Base-by-base conservation (phyloP, 2,888 invertebrate species). In the Brachynemurus nebulosus region DNA sequence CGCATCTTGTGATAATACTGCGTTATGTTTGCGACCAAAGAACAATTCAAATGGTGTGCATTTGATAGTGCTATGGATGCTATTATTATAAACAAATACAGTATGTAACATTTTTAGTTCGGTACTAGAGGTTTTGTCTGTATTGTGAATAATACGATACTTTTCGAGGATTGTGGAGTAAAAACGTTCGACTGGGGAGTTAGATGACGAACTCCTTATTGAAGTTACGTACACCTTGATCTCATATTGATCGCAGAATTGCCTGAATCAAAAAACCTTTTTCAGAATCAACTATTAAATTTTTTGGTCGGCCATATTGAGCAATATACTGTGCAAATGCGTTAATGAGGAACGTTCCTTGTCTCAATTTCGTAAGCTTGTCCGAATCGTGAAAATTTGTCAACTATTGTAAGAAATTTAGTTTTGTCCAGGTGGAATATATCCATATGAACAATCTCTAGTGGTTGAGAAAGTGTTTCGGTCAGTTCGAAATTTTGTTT, bases 361-460 rank as follows among this genome's bases (percentile, higher is more conserved):
- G 36, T 6, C 4, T 16, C 17, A 6, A 48, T 19, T 20, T 16
- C 16, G 33, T 50, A 50, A 9, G 50, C 50, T 45, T 52, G 48
- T 3, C 42, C 48, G 35, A 48, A 53, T 48, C 51, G 51, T 5
- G 47, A 51, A 44, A 51, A 53, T 19, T 39, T 45, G 40, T 52
- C 51, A 14, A 51, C 34, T 14, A 52, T 45, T 38, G 52, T 51
- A 30, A 52, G 35, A 42, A 51, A 50, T 45, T 52, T 49, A 30
- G 35, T 30, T 8, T 40, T 47, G 14, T 47, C 38, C 14, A 41
- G 12, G 20, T 30, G 36, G 17, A 49, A 39, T 37, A 23, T 25
- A 14, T 45, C 35, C 19, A 18, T 39, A 36, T 44, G 44, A 11
- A 42, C 12, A 40, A 45, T 17, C 16, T 44, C 20, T 14, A 46